Evolutionary conservation across 2,888 invertebrate genomes (phyloP).

Genomic region (Volucella bombylans): DNA sequence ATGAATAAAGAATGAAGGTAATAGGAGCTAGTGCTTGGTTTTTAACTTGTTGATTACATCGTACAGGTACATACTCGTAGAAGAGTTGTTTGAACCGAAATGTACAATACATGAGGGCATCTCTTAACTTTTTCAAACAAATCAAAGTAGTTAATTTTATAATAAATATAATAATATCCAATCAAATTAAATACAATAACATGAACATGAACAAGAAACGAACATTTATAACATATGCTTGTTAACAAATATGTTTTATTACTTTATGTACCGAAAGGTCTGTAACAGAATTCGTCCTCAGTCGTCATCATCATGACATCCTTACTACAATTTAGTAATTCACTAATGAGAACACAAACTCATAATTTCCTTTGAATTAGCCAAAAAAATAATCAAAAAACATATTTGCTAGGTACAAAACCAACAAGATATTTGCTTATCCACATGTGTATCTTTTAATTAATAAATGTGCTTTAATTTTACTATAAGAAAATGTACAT

Average conservation of each 20-base stretch:
- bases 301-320: slow-evolving; percentile 32
- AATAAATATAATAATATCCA: neutral
- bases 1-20: too few species aligned
- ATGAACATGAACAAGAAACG: neutral
- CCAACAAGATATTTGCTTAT: slow-evolving; percentile 52
- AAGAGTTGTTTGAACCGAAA: too few species aligned
- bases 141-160: too few species aligned
- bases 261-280: slow-evolving; percentile 9
- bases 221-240: neutral
- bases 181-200: neutral
- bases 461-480: slow-evolving; percentile 43
- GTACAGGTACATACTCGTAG: too few species aligned
- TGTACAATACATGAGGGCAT: too few species aligned
- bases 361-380: slow-evolving; percentile 39
- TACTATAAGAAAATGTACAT: slow-evolving; percentile 47
- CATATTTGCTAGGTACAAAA: slow-evolving; percentile 61
- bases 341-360: slow-evolving; percentile 5
- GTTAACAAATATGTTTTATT: neutral
- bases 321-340: slow-evolving; percentile 16
- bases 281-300: slow-evolving; percentile 44
- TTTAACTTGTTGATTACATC: too few species aligned
- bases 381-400: neutral
- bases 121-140: too few species aligned
- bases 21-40: too few species aligned
- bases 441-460: slow-evolving; percentile 32